A percentile compares a stretch with the other conserved stretches of the same genome.
phyloP scores from a whole-genome alignment of 2,113 vertebrate species.

The Turdus rufiventris region DNA sequence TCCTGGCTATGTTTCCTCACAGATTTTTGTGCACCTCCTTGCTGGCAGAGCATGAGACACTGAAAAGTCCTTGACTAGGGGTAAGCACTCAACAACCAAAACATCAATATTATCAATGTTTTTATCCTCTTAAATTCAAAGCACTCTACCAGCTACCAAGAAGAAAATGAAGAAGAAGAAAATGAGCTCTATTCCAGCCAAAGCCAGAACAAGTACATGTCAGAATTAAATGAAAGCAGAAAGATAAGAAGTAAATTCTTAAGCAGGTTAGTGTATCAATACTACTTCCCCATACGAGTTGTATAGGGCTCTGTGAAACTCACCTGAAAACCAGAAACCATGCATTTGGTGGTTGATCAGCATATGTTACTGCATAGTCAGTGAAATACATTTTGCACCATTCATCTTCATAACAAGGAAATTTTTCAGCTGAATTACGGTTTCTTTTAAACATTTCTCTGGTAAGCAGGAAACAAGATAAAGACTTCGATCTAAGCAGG shows the following conservation, averaged over 20 bases:
- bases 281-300: not conserved
- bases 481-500: not conserved
- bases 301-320: not conserved
- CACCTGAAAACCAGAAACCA: conserved; percentile 93
- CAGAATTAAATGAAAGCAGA: not conserved
- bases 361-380: conserved; percentile 79
- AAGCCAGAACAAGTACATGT: not conserved
- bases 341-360: conserved; percentile 69
- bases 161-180: not conserved
- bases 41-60: fast-evolving
- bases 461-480: conserved; percentile 14
- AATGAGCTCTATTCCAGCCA: not conserved
- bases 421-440: conserved; percentile 67
- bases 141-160: not conserved
- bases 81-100: not conserved
- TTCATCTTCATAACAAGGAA: conserved; percentile 84
- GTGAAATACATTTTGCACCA: conserved; percentile 74
- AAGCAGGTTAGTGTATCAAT: not conserved
- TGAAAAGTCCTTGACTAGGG: not conserved
- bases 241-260: not conserved
- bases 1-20: not conserved
- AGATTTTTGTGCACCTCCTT: not conserved
- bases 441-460: conserved; percentile 84
- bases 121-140: not conserved
- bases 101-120: not conserved